phyloP scores from a whole-genome alignment of 1,140 invertebrate species.

The Mercenaria mercenaria region DNA sequence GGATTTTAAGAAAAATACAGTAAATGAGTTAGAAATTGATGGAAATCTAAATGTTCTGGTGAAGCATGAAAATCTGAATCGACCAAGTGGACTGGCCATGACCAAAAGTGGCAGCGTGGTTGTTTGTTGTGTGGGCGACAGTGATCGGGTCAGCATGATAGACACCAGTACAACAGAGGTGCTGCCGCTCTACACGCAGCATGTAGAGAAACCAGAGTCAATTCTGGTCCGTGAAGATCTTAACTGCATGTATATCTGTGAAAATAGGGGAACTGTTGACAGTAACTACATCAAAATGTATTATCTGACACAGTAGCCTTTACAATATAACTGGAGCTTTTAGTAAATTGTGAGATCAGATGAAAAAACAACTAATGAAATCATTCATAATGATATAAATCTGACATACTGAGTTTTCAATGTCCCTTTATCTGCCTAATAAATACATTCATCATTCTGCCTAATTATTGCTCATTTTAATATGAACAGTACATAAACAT shows the following conservation, averaged over 20 bases:
- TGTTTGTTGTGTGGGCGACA: background rate
- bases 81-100: background rate
- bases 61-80: background rate
- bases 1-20: background rate
- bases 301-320: background rate
- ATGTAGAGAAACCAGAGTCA: background rate
- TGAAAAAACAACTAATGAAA: too few relatives aligned
- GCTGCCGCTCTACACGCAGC: background rate
- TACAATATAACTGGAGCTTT: too few relatives aligned
- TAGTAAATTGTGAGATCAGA: too few relatives aligned
- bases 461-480: too few relatives aligned
- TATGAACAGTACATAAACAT: too few relatives aligned
- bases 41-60: background rate
- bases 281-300: background rate
- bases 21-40: background rate
- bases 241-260: background rate
- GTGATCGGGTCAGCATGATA: background rate
- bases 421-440: too few relatives aligned
- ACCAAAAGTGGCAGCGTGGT: background rate
- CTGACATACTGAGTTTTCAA: too few relatives aligned
- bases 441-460: too few relatives aligned
- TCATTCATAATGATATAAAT: too few relatives aligned
- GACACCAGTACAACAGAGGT: background rate
- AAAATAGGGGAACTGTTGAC: background rate
- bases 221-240: background rate